A percentile compares a stretch with the other conserved stretches of the same genome.
Evolutionary conservation across 2,797 vertebrate genomes (phyloP).

Genomic region (Sebastes alutus): DNA sequence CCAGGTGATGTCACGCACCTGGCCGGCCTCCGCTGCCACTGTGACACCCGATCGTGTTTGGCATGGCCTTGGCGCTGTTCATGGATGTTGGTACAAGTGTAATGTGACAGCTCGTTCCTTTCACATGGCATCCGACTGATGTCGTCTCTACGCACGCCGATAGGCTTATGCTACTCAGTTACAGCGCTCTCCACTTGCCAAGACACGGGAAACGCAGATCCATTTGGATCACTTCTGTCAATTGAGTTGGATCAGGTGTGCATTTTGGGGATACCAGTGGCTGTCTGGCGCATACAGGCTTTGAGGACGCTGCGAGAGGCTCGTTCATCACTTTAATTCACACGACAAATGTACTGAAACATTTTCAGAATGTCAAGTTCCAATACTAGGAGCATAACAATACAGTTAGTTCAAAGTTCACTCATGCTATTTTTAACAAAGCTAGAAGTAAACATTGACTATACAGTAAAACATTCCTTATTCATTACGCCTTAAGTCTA

Average conservation of each 20-base stretch:
- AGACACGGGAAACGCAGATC: slow-evolving; percentile 41
- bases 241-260: slow-evolving; percentile 49
- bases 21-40: slow-evolving; percentile 52
- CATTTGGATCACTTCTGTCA: slow-evolving; percentile 39
- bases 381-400: background rate
- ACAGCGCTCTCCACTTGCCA: slow-evolving; percentile 56
- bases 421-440: background rate
- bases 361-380: background rate
- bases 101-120: slow-evolving; percentile 81
- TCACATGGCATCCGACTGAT: slow-evolving; percentile 73
- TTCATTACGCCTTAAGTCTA: background rate
- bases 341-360: background rate
- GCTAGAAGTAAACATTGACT: background rate
- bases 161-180: slow-evolving; percentile 67
- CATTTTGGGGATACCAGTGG: slow-evolving; percentile 1
- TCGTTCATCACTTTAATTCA: background rate
- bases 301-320: background rate
- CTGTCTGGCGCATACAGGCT: background rate
- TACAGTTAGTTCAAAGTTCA: background rate
- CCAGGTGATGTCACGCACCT: slow-evolving; percentile 58
- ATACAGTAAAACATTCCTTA: background rate
- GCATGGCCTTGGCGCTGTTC: slow-evolving; percentile 71
- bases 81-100: slow-evolving; percentile 84
- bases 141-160: slow-evolving; percentile 46
- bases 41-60: slow-evolving; percentile 79